Base-by-base conservation (phyloP, 2,113 vertebrate genomes). In the Sardina pilchardus region DNA sequence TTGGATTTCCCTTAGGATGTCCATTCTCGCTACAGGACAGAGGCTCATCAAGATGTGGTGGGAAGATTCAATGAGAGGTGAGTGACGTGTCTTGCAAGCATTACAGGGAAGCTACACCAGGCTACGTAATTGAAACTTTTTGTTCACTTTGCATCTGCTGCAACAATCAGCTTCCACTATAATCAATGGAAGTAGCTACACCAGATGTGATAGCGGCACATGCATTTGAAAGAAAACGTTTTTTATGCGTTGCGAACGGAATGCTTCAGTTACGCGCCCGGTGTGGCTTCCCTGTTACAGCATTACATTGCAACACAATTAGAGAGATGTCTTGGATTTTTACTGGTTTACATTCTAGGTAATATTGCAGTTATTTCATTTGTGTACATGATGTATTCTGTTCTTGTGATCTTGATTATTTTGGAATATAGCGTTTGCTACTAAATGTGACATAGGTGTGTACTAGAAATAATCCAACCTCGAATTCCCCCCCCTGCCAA, bases 31-130 rank as follows among this genome's bases (percentile, higher is more conserved):
- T 99, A 98, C 83, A 95, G 98, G 83, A 99, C 98, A 0, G 98
- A 99, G 91, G 97, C 98, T 0, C 97, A 99, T 91, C 98, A 99
- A 93, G 97, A 99, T 0, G 97, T 99, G 85, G 95, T 99, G 24
- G 98, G 98, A 87, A 93, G 98, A 63, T 99, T 99, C 90, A 99
- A 99, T 6, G 98, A 99, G 94, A 97, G 98, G 97, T 98, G 7
- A 4, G 91, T 36, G 14, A 30, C 30, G 9, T 63, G 59, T 42
- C 39, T 42, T 42, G 39, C 39, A 42, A 42, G 39, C 39, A 42
- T 42, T 42, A 42, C n/a, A n/a, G n/a, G n/a, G n/a, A n/a, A n/a
- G n/a, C n/a, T n/a, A n/a, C n/a, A n/a, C n/a, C n/a, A n/a, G n/a
- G n/a, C n/a, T n/a, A n/a, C n/a, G n/a, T n/a, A n/a, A n/a, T n/a